Evolutionary conservation across 1,140 invertebrate genomes (phyloP), one percentile per base, ranked within the genome.

Genomic region (Stegodyphus mimosarum): DNA sequence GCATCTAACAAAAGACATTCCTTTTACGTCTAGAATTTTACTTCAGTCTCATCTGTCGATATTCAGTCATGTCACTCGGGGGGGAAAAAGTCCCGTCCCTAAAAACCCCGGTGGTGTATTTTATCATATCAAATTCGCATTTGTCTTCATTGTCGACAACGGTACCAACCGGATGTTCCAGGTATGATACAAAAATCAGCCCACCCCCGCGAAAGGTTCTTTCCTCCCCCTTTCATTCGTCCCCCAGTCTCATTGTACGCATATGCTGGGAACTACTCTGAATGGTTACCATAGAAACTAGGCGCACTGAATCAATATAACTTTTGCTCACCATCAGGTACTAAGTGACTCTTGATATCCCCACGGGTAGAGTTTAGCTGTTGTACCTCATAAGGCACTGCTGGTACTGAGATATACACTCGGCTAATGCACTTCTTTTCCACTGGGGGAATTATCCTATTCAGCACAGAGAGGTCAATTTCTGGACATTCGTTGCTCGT

Each of bases 291-390:
- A 9, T 9, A 60, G 9, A 15, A 60, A 60, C 9, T 15, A 15
- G 9, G 55, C 55, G 15, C 9, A 4, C 55, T 60, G 55, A 60
- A 60, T 60, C 55, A 60, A 60, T 60, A 60, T 60, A 60, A 15
- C 55, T 60, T 60, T 60, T 60, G 55, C 55, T 60, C 55, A 60
- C 55, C 55, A 15, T 15, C 0, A 60, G 55, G 55, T 60, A 60
- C 55, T 60, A 60, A 60, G 55, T 60, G 55, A 60, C 55, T 60
- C 55, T 60, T 60, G 55, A 60, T 60, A 60, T 15, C 55, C 55
- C 55, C 55, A 15, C 55, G 55, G 15, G 55, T 60, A 60, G 55
- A 60, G 55, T 60, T 60, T 60, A 60, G 55, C 9, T 60, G 55
- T 60, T 60, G 9, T 15, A 15, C 15, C 55, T 60, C 55, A 60